These are phyloP conservation scores for Nycticryphes semicollaris DNA, from an alignment of 2,113 vertebrate genomes.

Conservation along the genomic window DNA sequence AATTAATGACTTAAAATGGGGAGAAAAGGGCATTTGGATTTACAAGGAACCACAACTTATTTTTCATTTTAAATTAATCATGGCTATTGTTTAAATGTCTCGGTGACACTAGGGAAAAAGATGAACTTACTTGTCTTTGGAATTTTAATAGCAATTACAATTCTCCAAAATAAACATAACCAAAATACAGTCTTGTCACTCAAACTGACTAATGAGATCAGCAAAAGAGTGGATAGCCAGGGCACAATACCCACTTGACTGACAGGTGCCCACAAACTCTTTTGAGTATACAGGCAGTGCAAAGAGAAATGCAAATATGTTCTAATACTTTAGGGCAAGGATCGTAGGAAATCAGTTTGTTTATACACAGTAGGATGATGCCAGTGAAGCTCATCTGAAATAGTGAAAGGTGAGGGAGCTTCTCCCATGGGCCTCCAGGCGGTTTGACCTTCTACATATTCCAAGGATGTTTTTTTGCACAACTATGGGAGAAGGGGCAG, in stretches of 20 bases:
- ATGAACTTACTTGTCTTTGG: conserved; percentile 3
- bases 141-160: conserved; percentile 16
- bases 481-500: background rate
- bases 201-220: conserved; percentile 4
- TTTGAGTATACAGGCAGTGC: background rate
- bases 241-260: background rate
- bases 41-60: background rate
- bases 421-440: background rate
- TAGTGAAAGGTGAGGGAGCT: background rate
- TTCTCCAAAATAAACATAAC: background rate
- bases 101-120: background rate
- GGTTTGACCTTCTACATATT: background rate
- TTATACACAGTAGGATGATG: background rate
- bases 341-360: background rate
- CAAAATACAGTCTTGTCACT: background rate
- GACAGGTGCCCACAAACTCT: background rate
- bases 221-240: background rate
- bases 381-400: background rate
- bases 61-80: conserved; percentile 39
- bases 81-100: conserved; percentile 55
- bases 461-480: background rate
- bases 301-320: background rate
- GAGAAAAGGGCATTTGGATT: background rate
- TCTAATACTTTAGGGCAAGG: background rate
- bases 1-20: background rate